Evolutionary conservation across 1,140 invertebrate genomes (phyloP).

Genomic region (Macrobrachium nipponense): DNA sequence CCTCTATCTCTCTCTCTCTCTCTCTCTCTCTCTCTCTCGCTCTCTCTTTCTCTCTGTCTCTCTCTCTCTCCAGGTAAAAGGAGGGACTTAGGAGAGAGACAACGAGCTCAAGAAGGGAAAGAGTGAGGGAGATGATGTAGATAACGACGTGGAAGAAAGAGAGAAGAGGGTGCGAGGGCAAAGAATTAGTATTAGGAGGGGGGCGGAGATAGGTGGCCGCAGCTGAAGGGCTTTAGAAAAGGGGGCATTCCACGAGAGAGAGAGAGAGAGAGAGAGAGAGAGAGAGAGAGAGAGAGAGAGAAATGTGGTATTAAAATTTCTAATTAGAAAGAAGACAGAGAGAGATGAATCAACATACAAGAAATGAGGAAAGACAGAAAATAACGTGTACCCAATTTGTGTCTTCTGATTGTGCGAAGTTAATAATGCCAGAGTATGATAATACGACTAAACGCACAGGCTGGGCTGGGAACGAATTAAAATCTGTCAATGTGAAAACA

Average conservation of each 20-base stretch:
- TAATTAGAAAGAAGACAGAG: too few species aligned
- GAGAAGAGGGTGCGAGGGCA: not conserved
- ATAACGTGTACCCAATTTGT: too few species aligned
- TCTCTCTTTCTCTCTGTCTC: not conserved
- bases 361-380: too few species aligned
- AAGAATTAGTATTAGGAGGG: not conserved
- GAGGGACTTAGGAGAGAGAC: too few species aligned
- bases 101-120: not conserved
- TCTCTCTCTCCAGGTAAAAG: not conserved
- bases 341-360: too few species aligned
- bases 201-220: not conserved
- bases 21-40: not conserved
- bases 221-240: not conserved
- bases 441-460: not conserved
- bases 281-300: not conserved
- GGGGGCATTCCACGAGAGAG: not conserved
- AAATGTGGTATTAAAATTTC: too few species aligned
- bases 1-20: constrained; percentile 9
- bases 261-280: constrained; percentile 8
- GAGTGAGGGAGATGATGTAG: not conserved
- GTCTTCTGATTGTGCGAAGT: too few species aligned
- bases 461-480: not conserved
- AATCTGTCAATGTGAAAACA: not conserved
- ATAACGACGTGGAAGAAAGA: constrained; percentile 2
- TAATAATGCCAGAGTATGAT: not conserved